These are phyloP conservation scores for Colostygia pectinataria DNA, from an alignment of 2,888 invertebrate species.

Conservation along the genomic window DNA sequence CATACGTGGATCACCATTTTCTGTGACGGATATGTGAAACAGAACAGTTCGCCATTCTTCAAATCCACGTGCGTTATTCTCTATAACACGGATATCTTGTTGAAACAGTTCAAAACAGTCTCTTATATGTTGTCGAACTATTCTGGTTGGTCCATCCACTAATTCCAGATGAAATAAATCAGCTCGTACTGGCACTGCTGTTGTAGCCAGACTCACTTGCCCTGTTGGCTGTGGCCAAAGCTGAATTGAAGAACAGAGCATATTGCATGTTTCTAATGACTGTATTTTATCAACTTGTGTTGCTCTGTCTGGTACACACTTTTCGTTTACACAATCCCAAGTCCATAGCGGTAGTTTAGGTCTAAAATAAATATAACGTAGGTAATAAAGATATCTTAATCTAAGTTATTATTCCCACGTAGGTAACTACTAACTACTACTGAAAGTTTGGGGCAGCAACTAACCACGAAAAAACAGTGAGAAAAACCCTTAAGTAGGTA, in stretches of 20 bases:
- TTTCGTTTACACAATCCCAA: constrained; percentile 87
- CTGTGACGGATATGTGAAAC: constrained; percentile 72
- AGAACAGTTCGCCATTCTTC: constrained; percentile 66
- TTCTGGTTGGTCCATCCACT: constrained; percentile 51
- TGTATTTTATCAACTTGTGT: constrained; percentile 61
- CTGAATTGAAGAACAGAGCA: constrained; percentile 89
- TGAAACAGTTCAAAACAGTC: constrained; percentile 75
- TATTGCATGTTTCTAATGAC: constrained; percentile 87
- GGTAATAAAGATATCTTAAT: too few relatives aligned
- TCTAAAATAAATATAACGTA: constrained; percentile 43
- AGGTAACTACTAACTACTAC: too few relatives aligned
- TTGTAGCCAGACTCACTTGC: constrained; percentile 85
- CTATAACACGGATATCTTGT: constrained; percentile 67
- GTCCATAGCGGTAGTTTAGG: constrained; percentile 84
- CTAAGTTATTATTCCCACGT: too few relatives aligned
- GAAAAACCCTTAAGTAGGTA: too few relatives aligned
- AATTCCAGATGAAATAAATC: constrained; percentile 76
- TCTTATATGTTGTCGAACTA: constrained; percentile 57
- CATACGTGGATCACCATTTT: constrained; percentile 76
- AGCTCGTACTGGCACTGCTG: constrained; percentile 83
- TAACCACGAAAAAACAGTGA: too few relatives aligned
- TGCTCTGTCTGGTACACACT: constrained; percentile 83
- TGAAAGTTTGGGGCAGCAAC: too few relatives aligned
- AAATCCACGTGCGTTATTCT: constrained; percentile 55
- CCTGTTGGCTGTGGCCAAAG: constrained; percentile 93